phyloP scores from a whole-genome alignment of 2,113 vertebrate species.

The Gorsachius goisagi region DNA sequence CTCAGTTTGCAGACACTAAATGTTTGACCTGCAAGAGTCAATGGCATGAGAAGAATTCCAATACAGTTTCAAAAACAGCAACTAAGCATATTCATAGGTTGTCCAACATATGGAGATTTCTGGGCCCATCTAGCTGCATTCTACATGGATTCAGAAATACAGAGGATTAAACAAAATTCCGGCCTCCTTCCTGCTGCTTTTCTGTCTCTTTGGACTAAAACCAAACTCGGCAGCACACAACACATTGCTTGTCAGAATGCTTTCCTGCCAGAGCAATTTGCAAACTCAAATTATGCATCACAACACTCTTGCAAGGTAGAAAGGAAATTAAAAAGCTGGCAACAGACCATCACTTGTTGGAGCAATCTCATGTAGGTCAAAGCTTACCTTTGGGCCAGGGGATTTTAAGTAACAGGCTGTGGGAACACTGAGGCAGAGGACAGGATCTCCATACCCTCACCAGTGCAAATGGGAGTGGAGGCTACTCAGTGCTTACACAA shows the following conservation, averaged over 20 bases:
- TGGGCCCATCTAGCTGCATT: background rate
- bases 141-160: background rate
- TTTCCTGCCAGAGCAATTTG: conserved; percentile 10
- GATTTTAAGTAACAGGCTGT: background rate
- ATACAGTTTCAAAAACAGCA: background rate
- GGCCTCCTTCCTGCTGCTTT: background rate
- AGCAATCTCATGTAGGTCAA: background rate
- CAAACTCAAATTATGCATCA: background rate
- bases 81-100: background rate
- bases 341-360: background rate
- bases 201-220: background rate
- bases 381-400: background rate
- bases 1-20: background rate
- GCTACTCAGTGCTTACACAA: background rate
- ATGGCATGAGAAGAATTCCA: background rate
- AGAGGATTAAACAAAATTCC: background rate
- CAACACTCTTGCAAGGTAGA: background rate
- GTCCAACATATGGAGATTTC: background rate
- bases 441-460: background rate
- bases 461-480: background rate
- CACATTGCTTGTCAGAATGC: background rate
- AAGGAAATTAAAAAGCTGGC: background rate
- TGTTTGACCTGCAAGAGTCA: background rate
- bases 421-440: background rate
- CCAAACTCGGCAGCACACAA: background rate